phyloP scores from a whole-genome alignment of 2,797 vertebrate genomes.

The Masticophis lateralis region DNA sequence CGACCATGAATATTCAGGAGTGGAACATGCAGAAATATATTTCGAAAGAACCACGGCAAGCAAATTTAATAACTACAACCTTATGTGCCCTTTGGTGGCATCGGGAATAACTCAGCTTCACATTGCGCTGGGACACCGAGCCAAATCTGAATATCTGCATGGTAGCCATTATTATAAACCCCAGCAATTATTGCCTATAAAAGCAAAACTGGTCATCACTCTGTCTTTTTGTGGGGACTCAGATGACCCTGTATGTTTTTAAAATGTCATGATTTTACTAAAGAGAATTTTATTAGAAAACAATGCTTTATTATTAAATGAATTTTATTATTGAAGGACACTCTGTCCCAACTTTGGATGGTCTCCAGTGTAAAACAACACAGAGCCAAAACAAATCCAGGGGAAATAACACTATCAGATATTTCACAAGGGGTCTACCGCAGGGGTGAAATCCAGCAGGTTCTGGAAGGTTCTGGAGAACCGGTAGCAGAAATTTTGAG shows the following conservation, averaged over 20 bases:
- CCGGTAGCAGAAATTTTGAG: too few relatives aligned
- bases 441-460: too few relatives aligned
- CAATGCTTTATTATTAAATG: not conserved
- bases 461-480: too few relatives aligned
- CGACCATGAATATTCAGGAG: not conserved
- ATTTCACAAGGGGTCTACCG: not conserved
- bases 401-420: not conserved
- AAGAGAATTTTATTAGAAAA: not conserved
- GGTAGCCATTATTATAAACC: not conserved
- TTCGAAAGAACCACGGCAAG: not conserved
- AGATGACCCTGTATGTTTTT: not conserved
- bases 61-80: not conserved
- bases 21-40: not conserved
- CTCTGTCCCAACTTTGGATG: not conserved
- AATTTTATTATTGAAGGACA: not conserved
- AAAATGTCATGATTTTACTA: not conserved
- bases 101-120: not conserved
- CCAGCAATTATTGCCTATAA: not conserved
- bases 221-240: not conserved
- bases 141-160: not conserved
- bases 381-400: not conserved
- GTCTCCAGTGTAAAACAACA: not conserved
- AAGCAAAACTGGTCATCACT: not conserved
- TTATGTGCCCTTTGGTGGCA: not conserved
- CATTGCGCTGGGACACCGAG: not conserved